Evolutionary conservation across 2,888 invertebrate genomes (phyloP), one percentile per base, ranked within the genome.

Genomic region (Cantharis nigra): DNA sequence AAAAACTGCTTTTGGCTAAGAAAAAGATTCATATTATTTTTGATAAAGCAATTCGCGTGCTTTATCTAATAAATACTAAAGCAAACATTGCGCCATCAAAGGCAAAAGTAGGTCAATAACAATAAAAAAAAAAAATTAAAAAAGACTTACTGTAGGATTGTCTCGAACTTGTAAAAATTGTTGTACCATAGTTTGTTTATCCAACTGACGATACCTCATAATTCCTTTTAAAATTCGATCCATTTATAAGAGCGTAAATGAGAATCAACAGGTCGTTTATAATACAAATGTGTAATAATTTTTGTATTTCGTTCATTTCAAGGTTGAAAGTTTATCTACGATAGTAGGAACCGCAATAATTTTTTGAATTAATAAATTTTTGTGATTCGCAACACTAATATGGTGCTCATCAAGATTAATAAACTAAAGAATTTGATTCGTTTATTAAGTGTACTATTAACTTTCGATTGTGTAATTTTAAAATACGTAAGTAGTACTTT

Each of bases 1-100:
- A 90, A 98, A 97, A 79, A 98, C 95, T 80, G 98, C 97, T 91
- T 97, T 96, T 16, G 98, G 98, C 97, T 98, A 89, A 87, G 76
- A 78, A 65, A 69, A 16, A 3, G 11, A 26, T 26, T 28, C 63
- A 33, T 11, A n/a, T 26, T 7, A 62, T 33, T 62, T 33, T 70
- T 20, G 9, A 9, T 20, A 26, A 63, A n/a, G n/a, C 23, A 5
- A 20, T 9, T 26, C 13, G 5, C 70, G 16, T 16, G 28, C 33
- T 23, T 9, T 10, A 18, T 14, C 7, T 67, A 67, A 10, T 26
- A 67, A 23, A n/a, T 67, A 23, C 23, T 23, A n/a, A 67, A 67
- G n/a, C 65, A 67, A 67, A 18, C 10, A 73, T 72, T 30, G 73
- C 73, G 69, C 49, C 26, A 73, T 28, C 62, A 16, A 26, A 67